A percentile compares a stretch with the other conserved stretches of the same genome.
Conservation (phyloP, 2,797 vertebrate species). For the Urocyon cinereoargenteus region DNA sequence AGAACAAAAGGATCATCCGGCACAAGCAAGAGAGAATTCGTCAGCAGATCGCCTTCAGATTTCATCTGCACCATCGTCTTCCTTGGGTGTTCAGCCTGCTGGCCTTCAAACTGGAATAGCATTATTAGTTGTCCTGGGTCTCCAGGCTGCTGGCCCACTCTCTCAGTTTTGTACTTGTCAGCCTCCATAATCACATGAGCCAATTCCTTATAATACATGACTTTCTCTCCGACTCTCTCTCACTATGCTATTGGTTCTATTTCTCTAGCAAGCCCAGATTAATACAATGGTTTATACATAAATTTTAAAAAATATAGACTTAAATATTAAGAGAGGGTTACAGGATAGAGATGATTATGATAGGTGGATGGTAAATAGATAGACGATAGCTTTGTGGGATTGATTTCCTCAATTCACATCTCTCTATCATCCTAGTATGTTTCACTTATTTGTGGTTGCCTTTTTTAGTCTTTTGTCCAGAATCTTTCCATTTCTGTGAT, state of each 20-base stretch:
- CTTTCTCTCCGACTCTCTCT: background rate
- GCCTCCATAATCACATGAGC: background rate
- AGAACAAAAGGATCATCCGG: background rate
- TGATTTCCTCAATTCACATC: background rate
- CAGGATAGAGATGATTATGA: background rate
- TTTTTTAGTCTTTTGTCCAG: background rate
- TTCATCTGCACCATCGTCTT: background rate
- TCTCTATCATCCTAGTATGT: background rate
- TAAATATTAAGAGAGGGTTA: background rate
- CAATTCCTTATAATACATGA: background rate
- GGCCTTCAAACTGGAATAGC: background rate
- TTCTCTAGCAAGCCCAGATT: background rate
- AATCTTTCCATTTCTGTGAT: background rate
- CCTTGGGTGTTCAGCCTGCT: background rate
- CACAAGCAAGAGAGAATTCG: background rate
- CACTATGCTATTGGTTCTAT: background rate
- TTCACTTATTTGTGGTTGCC: background rate
- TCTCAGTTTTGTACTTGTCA: background rate
- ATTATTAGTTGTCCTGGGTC: background rate
- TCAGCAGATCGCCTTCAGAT: background rate
- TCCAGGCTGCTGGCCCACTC: background rate
- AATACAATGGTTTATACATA: background rate
- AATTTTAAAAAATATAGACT: background rate
- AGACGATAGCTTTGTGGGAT: background rate
- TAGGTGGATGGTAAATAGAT: background rate